Conservation (phyloP, 2,113 vertebrate genomes). For the Echinops telfairi region DNA sequence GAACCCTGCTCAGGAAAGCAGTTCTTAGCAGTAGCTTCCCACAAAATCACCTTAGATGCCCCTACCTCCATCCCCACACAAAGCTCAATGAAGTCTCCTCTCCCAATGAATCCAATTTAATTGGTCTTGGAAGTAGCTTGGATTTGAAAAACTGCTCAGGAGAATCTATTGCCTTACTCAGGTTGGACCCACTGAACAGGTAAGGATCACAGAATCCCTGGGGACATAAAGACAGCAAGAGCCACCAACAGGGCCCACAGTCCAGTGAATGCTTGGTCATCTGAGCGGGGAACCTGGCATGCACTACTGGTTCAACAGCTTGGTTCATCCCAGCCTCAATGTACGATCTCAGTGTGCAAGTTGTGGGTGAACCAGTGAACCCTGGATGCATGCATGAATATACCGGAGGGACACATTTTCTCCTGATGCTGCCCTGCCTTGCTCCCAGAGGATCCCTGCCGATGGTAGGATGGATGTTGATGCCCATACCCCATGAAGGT, state of each 20-base stretch:
- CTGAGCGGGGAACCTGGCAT: no score
- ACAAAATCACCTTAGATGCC: fast-evolving
- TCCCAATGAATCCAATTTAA: fast-evolving
- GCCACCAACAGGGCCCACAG: not conserved
- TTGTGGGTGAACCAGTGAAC: not conserved
- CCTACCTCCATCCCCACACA: fast-evolving
- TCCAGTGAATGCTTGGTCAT: no score
- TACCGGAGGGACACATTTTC: not conserved
- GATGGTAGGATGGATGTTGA: not conserved
- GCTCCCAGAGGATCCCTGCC: not conserved
- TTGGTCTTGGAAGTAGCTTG: not conserved
- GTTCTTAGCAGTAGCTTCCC: fast-evolving
- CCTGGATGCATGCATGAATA: not conserved
- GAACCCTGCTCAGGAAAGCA: fast-evolving
- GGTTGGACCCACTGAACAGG: fast-evolving
- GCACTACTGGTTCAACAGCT: fast-evolving
- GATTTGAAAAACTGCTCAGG: fast-evolving
- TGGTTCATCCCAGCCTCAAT: fast-evolving
- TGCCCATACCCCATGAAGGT: not conserved
- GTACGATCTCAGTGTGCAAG: no score
- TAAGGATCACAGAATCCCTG: not conserved
- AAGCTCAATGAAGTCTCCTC: fast-evolving
- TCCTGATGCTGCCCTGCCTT: not conserved
- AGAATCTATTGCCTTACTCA: fast-evolving
- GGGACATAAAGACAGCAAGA: not conserved